A percentile compares a stretch with the other conserved stretches of the same genome.
Conservation (phyloP, 2,797 vertebrate genomes). For the Phoeniculus purpureus region DNA sequence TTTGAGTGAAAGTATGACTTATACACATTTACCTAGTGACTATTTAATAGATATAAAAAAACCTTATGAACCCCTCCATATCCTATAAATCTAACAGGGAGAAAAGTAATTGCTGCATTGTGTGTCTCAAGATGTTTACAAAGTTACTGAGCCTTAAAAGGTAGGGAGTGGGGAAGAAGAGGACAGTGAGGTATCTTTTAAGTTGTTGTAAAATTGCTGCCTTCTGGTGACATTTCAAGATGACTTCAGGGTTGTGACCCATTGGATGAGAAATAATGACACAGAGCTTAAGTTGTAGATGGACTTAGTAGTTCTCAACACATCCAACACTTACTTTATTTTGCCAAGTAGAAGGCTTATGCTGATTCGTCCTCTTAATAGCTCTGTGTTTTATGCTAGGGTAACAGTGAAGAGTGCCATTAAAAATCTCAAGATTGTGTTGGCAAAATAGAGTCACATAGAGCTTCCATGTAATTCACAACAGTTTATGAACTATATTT, state of each 20-base stretch:
- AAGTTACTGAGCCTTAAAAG: background rate
- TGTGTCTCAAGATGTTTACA: background rate
- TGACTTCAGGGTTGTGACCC: background rate
- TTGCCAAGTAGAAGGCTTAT: background rate
- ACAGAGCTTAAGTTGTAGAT: background rate
- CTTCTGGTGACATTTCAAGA: background rate
- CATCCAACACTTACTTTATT: background rate
- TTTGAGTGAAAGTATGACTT: background rate
- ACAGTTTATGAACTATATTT: conserved; percentile 35
- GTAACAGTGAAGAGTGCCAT: background rate
- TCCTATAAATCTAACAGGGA: background rate
- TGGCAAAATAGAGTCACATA: conserved; percentile 32
- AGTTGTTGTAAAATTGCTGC: background rate
- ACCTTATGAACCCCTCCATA: background rate
- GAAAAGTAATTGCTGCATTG: background rate
- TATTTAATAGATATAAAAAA: background rate
- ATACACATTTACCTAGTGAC: background rate
- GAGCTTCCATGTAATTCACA: conserved; percentile 39
- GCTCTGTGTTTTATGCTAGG: background rate
- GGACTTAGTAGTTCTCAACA: background rate
- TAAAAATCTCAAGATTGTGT: conserved; percentile 12
- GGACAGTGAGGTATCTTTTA: background rate
- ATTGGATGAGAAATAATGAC: background rate
- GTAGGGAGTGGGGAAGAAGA: background rate
- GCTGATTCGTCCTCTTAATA: background rate